Evolutionary conservation across 2,113 vertebrate species (phyloP), one percentile per base, ranked within the genome.

Genomic region (Pluvialis apricaria): DNA sequence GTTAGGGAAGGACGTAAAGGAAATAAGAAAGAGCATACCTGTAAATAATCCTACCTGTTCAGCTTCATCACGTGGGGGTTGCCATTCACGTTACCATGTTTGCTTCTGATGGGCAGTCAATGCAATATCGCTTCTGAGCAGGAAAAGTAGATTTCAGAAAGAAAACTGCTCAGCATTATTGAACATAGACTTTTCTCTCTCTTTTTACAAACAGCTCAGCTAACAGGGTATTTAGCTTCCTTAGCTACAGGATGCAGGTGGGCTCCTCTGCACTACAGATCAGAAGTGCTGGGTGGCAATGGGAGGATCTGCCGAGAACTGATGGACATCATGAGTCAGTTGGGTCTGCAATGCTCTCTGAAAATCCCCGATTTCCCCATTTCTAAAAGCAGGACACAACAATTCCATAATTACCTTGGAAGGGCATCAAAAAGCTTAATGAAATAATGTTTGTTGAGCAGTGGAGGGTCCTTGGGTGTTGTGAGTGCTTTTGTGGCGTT

Each of bases 61-160:
- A 60, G 2, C 52, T 65, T 71, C 61, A 24, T 64, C 52, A 26
- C 1, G 1, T 0, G 1, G 10, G 19, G 26, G 11, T 5, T 66
- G 55, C 32, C 57, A 32, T 38, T 89, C 47, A 13, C 1, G 1
- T n/a, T 22, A 29, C 19, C 5, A 0, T 13, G 13, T 75, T 79
- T 75, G 12, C 47, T 82, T 86, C 72, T 2, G 1, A 2, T 20
- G 52, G 34, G 26, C 57, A 57, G 26, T 55, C 26, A 82, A 31
- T 0, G 5, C 32, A 38, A 22, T 24, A 29, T 11, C 2, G 3
- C n/a, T 87, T 72, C 31, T 20, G 40, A 91, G 32, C 18, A 76
- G 52, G 16, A 64, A 88, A 68, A 82, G 29, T 7, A 83, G 38
- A 89, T 40, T 82, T 89, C 11, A 15, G 69, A 75, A 36, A 69